Base-by-base conservation (phyloP, 1,140 invertebrate species). In the Mizuhopecten yessoensis region DNA sequence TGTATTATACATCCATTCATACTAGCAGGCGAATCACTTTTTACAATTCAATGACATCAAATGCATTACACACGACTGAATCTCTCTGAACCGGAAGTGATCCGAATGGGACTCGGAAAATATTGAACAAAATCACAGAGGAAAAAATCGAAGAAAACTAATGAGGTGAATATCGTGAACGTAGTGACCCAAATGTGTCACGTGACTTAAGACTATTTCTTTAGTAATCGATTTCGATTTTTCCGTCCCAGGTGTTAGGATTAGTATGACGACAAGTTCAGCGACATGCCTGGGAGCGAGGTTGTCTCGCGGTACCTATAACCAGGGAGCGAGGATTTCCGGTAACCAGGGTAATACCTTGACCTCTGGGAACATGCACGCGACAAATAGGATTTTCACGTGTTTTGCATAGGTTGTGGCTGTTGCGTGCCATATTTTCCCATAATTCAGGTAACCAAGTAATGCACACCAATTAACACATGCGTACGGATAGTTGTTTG, bases 211-310 rank as follows among this genome's bases (percentile, higher is more conserved):
- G 45, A 49, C 45, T 29, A 29, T 75, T 75, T 75, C 57, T 75
- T n/a, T n/a, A 75, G n/a, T n/a, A 75, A 75, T 75, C 5, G 57
- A 75, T 75, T 75, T 75, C 57, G 57, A 75, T 75, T 75, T 75
- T 75, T 29, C 5, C 57, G 57, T 75, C n/a, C n/a, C 57, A 75
- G 23, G 57, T 75, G 57, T 29, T 29, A 11, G 57, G 23, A 75
- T 75, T 75, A 29, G 57, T 75, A 17, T 75, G 57, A 45, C 42
- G 17, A 45, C 42, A 45, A 39, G 36, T 49, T 20, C 45, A 49
- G 45, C 45, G 15, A 49, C 45, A 49, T n/a, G n/a, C n/a, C n/a
- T n/a, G 57, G 23, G 23, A 75, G n/a, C 57, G 57, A 75, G 57
- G 57, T 7, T 75, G 57, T 75, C 57, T 75, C 23, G 23, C n/a